Evolutionary conservation across 2,113 vertebrate genomes (phyloP).

Genomic region (Garra rufa): DNA sequence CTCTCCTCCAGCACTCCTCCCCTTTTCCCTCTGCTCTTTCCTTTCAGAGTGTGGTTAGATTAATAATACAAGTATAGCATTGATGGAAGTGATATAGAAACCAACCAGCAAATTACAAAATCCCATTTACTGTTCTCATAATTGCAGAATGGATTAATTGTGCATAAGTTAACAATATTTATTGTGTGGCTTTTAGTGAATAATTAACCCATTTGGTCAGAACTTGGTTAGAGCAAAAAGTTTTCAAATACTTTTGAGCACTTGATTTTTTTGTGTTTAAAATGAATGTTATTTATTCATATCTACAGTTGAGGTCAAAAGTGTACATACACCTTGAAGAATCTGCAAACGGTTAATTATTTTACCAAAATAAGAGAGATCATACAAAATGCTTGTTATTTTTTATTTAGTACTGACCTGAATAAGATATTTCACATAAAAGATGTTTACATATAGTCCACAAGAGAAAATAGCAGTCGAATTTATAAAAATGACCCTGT

Average conservation of each 20-base stretch:
- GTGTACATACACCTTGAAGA: too few relatives aligned
- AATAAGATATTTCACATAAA: too few relatives aligned
- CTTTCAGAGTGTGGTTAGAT: not conserved
- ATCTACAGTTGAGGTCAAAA: too few relatives aligned
- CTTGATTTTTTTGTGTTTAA: too few relatives aligned
- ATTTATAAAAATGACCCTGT: too few relatives aligned
- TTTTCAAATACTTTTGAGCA: not conserved
- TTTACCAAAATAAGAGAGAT: too few relatives aligned
- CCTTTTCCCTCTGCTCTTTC: not conserved
- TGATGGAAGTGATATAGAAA: conserved; percentile 5
- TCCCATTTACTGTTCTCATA: not conserved
- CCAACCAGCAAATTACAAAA: not conserved
- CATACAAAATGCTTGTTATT: too few relatives aligned
- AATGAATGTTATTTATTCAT: too few relatives aligned
- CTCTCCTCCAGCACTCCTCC: not conserved
- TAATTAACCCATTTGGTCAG: not conserved
- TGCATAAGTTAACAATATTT: not conserved
- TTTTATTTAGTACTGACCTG: too few relatives aligned
- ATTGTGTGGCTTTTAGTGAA: not conserved
- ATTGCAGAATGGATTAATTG: not conserved
- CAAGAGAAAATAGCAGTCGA: too few relatives aligned
- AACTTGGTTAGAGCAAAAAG: not conserved
- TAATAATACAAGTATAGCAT: not conserved
- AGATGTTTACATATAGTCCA: too few relatives aligned
- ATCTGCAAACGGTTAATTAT: too few relatives aligned